These are phyloP conservation scores for Parotocinclus haroldoi DNA, from an alignment of 2,797 vertebrate species.

Conservation along the genomic window DNA sequence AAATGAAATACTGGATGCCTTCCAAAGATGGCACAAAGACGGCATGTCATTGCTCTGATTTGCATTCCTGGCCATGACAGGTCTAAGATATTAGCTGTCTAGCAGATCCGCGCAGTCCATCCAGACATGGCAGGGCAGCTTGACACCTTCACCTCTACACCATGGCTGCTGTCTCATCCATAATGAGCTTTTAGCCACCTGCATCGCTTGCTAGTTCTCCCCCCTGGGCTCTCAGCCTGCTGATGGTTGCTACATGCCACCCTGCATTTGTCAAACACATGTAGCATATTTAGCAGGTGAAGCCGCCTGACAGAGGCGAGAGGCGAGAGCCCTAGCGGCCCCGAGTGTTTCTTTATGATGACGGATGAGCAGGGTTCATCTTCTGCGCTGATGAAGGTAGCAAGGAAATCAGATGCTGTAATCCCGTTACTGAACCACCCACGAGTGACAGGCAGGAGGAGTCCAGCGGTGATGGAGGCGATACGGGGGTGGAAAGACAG, in stretches of 20 bases:
- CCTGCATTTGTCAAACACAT: conserved; percentile 41
- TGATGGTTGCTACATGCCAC: conserved; percentile 42
- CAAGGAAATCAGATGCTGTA: conserved; percentile 36
- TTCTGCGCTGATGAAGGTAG: conserved; percentile 49
- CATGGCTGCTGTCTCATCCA: conserved; percentile 15
- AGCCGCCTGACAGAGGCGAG: background rate
- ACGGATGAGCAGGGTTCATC: conserved; percentile 54
- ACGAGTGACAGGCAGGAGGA: conserved; percentile 33
- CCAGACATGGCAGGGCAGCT: conserved; percentile 23
- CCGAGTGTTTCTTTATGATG: conserved; percentile 52
- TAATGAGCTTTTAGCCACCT: conserved; percentile 47
- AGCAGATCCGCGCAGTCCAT: conserved; percentile 10
- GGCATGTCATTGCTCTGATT: conserved; percentile 35
- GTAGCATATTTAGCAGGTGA: conserved; percentile 39
- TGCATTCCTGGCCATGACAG: conserved; percentile 41
- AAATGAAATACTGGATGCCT: conserved; percentile 45
- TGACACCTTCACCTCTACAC: conserved; percentile 24
- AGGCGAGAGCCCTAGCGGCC: conserved; percentile 6
- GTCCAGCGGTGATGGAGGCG: conserved; percentile 24
- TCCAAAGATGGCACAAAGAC: conserved; percentile 24
- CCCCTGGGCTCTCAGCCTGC: conserved; percentile 19
- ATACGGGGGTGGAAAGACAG: conserved; percentile 32
- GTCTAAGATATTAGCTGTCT: conserved; percentile 36
- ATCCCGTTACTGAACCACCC: conserved; percentile 34
- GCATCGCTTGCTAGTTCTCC: conserved; percentile 7